Evolutionary conservation across 2,888 invertebrate species (phyloP).

Genomic region (Nephrotoma guestfalica): DNA sequence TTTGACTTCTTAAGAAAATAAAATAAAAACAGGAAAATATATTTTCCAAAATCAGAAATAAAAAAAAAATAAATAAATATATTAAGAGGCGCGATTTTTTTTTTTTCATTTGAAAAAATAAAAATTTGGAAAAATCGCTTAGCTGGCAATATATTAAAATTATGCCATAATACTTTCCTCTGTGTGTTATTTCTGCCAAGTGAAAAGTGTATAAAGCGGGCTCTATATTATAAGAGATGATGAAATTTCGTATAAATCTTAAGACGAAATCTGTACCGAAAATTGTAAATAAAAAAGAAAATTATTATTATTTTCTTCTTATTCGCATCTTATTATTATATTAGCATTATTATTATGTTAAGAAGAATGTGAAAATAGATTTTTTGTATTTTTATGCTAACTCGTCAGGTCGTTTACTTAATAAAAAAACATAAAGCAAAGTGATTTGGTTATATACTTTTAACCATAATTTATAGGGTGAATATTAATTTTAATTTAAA

Average conservation of each 20-base stretch:
- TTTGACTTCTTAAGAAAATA: background rate
- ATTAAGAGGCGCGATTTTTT: background rate
- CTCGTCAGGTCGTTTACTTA: constrained; percentile 4
- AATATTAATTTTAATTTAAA: background rate
- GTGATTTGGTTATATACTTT: background rate
- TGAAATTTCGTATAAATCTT: background rate
- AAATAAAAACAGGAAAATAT: background rate
- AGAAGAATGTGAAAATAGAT: background rate
- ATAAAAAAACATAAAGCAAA: background rate
- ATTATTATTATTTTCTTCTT: background rate
- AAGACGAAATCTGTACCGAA: background rate
- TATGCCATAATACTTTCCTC: constrained; percentile 5
- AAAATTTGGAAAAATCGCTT: background rate
- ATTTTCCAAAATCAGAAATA: background rate
- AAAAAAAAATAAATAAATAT: background rate
- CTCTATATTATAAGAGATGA: background rate
- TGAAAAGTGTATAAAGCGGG: background rate
- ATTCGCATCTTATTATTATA: background rate
- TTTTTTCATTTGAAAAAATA: background rate
- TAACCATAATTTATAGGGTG: background rate
- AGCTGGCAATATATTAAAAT: constrained; percentile 6
- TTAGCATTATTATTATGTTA: background rate
- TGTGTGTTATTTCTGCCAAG: background rate
- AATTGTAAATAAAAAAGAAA: background rate
- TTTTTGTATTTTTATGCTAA: constrained; percentile 1